Conservation (phyloP, 2,888 invertebrate species). For the Melipona beecheii region DNA sequence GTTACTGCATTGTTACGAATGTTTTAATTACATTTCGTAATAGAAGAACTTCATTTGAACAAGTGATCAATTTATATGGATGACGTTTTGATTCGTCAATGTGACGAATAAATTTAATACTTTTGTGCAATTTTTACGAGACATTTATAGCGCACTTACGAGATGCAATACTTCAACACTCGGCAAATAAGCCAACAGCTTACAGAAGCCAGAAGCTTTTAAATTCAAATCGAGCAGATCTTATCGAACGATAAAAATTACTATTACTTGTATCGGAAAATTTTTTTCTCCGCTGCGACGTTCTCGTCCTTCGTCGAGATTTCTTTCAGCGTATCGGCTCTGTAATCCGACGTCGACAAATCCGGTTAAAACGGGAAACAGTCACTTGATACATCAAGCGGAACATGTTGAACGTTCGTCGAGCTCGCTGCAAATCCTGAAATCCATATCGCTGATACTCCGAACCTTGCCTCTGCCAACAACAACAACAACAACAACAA, state of each 20-base stretch:
- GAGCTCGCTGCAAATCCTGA: constrained; percentile 24
- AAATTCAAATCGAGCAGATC: background rate
- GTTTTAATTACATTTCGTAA: too few species aligned
- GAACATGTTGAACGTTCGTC: constrained; percentile 23
- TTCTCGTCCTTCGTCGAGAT: background rate
- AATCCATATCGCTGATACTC: constrained; percentile 25
- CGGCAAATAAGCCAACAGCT: background rate
- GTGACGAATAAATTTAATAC: background rate
- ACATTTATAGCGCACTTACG: background rate
- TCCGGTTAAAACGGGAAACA: constrained; percentile 39
- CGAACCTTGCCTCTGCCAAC: background rate
- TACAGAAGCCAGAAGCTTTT: background rate
- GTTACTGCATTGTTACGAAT: too few species aligned
- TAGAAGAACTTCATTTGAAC: too few species aligned
- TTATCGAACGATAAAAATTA: background rate
- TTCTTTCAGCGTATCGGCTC: background rate
- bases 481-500: background rate
- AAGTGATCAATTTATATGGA: background rate
- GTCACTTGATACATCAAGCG: constrained; percentile 33
- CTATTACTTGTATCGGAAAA: constrained; percentile 5
- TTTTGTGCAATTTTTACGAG: background rate
- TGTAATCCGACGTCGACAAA: constrained; percentile 37
- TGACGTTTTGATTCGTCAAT: background rate
- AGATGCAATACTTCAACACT: background rate
- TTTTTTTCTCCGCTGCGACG: background rate